A percentile compares a stretch with the other conserved stretches of the same genome.
phyloP scores from a whole-genome alignment of 2,888 invertebrate species.

The Podotricha telesiphe region DNA sequence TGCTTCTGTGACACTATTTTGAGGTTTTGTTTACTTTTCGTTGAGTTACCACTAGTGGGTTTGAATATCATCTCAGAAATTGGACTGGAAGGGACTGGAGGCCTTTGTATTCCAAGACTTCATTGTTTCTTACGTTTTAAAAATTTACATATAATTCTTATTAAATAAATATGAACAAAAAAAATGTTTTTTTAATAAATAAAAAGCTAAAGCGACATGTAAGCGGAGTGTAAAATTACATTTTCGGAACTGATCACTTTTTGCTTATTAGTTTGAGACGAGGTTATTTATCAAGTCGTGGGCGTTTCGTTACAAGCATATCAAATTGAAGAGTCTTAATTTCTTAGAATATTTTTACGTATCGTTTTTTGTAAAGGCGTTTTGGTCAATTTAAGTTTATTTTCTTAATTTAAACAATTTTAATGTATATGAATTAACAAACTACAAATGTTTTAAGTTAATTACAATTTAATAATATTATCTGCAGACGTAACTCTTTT shows the following conservation, averaged over 20 bases:
- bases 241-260: conserved; percentile 28
- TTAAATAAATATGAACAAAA: no score
- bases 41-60: no score
- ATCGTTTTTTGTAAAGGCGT: background rate
- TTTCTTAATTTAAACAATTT: background rate
- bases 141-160: no score
- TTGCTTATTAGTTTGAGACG: conserved; percentile 14
- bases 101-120: no score
- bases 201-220: background rate
- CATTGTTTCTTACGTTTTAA: no score
- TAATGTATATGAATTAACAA: no score
- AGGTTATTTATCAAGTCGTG: conserved; percentile 18
- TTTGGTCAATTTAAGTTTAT: background rate
- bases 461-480: background rate
- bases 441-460: background rate
- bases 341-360: conserved; percentile 11
- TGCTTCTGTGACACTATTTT: no score
- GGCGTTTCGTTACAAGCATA: conserved; percentile 26
- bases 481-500: no score
- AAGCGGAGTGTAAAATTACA: conserved; percentile 22
- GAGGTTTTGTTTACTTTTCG: no score
- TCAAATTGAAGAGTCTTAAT: conserved; percentile 20
- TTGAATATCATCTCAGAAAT: no score
- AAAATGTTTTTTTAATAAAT: background rate
- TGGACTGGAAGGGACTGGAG: no score